These are phyloP conservation scores for Lophochroa leadbeateri DNA, from an alignment of 2,113 vertebrate genomes.

Conservation along the genomic window DNA sequence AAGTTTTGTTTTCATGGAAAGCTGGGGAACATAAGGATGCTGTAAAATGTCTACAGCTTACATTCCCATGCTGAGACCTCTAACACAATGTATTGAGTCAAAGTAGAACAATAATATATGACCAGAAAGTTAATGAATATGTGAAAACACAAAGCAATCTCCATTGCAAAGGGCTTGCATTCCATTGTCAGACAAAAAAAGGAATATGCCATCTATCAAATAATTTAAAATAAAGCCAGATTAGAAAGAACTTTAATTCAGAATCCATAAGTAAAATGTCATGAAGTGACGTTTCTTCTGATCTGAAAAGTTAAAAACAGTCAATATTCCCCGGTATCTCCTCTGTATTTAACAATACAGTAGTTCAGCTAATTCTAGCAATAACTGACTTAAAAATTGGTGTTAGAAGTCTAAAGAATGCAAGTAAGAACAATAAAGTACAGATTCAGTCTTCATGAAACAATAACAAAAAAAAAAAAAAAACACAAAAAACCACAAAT, in stretches of 20 bases:
- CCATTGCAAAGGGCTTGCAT: neutral
- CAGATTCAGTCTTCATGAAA: neutral
- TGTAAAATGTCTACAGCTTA: neutral
- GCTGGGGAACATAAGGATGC: neutral
- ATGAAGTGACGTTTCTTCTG: neutral
- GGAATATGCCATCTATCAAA: neutral
- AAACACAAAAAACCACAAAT: neutral
- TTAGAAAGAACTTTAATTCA: neutral
- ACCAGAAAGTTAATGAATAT: neutral
- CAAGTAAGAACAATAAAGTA: neutral
- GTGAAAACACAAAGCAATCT: neutral
- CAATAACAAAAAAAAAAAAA: too few species aligned
- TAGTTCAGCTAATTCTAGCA: neutral
- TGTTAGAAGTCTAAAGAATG: neutral
- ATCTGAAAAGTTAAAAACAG: neutral
- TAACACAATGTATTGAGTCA: neutral
- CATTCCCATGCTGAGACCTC: neutral
- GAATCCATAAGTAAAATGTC: neutral
- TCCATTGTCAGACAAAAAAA: neutral
- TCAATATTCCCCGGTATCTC: neutral
- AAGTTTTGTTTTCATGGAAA: neutral
- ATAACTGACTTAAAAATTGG: neutral
- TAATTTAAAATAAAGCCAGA: neutral
- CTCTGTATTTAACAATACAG: neutral
- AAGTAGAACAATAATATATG: neutral